Evolutionary conservation across 1,140 invertebrate species (phyloP), one percentile per base, ranked within the genome.

Genomic region (Delia radicum): DNA sequence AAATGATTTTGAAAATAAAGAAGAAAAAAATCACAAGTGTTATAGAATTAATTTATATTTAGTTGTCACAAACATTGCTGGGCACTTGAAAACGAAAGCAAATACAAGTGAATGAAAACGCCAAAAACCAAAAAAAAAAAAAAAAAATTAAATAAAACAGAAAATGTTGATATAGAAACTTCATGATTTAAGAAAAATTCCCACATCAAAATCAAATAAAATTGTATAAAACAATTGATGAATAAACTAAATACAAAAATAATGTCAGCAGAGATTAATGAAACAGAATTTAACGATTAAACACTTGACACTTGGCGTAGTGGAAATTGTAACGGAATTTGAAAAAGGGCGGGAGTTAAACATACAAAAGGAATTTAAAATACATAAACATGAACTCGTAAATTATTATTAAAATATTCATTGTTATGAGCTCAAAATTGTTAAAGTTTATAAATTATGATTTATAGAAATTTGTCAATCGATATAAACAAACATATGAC

Each of bases 191-290:
- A 42, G 13, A 74, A 74, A 61, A 62, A 74, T 74, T 74, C 48
- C 48, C 78, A 82, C 81, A 82, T 82, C 78, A 82, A 82, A 82
- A 79, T 76, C 63, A 81, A 82, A 81, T 80, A 69, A 77, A 76
- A n/a, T n/a, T n/a, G n/a, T n/a, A n/a, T n/a, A 42, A 78, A 37
- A 21, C 29, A 69, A 69, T 37, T 69, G 29, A 24, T 21, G 29
- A 33, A 69, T 69, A 33, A 69, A 69, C 29, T 69, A 21, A n/a
- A 33, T 8, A 67, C 33, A 21, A 55, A 48, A 48, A 13, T n/a
- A 69, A 33, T 69, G 65, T 69, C 65, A 69, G 29, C 65, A 33
- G 29, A 10, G 65, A 69, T 69, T 29, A 69, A 33, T 33, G 80
- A 80, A 84, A 84, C 82, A 82, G 82, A 84, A 82, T 79, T 81